phyloP scores from a whole-genome alignment of 2,888 invertebrate species.

The Rutpela maculata region DNA sequence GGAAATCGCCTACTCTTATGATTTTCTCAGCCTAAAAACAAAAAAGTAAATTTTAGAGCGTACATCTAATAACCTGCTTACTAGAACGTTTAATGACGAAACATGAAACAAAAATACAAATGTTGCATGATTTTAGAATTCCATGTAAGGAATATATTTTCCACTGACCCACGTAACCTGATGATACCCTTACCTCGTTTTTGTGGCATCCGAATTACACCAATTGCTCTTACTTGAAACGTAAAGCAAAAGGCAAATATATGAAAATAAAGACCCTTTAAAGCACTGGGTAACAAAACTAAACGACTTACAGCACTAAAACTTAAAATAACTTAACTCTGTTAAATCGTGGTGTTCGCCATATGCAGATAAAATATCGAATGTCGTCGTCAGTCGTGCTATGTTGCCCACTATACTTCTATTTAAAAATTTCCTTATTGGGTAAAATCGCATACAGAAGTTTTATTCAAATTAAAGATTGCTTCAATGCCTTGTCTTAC shows the following conservation, averaged over 20 bases:
- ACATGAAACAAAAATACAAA: background rate
- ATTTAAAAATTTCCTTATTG: background rate
- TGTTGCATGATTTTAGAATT: background rate
- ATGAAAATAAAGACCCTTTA: background rate
- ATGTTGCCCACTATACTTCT: background rate
- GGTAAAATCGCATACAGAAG: background rate
- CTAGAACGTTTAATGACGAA: background rate
- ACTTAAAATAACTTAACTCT: background rate
- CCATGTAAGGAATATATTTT: background rate
- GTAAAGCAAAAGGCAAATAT: background rate
- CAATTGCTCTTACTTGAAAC: slow-evolving; percentile 5
- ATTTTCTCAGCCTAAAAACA: slow-evolving; percentile 26
- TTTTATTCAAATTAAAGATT: no score
- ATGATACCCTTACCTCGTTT: slow-evolving; percentile 29
- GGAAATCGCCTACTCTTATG: slow-evolving; percentile 17
- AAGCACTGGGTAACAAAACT: slow-evolving; percentile 9
- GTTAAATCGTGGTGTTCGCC: slow-evolving; percentile 17
- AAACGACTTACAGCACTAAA: slow-evolving; percentile 11
- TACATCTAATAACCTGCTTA: background rate
- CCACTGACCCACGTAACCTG: background rate
- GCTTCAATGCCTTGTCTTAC: no score
- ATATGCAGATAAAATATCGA: slow-evolving; percentile 43
- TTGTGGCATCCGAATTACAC: slow-evolving; percentile 29
- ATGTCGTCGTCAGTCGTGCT: slow-evolving; percentile 24
- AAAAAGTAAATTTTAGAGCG: background rate